Conservation (phyloP, 1,140 invertebrate species). For the Cotesia vestalis region DNA sequence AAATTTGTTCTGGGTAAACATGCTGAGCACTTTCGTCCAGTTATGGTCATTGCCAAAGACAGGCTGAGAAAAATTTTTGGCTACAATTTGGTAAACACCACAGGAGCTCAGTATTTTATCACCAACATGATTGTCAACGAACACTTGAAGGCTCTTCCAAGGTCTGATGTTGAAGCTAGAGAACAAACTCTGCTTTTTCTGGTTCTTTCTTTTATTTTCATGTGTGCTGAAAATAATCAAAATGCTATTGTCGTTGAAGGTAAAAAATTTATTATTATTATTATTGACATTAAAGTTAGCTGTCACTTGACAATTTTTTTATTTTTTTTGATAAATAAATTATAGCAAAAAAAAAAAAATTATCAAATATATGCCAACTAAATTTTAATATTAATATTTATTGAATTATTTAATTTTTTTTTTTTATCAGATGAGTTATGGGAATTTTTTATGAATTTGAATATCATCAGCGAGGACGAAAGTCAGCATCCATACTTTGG, state of each 20-base stretch:
- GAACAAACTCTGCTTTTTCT: not conserved
- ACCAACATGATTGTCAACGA: not conserved
- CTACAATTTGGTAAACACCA: not conserved
- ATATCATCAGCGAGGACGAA: not conserved
- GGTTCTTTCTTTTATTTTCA: not conserved
- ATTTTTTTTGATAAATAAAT: too few relatives aligned
- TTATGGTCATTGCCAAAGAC: not conserved
- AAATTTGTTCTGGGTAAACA: not conserved
- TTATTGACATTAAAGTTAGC: not conserved
- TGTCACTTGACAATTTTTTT: too few relatives aligned
- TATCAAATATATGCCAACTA: too few relatives aligned
- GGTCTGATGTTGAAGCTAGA: not conserved
- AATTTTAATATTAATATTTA: too few relatives aligned
- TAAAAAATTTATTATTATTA: not conserved
- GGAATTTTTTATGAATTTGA: not conserved
- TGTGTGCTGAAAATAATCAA: not conserved
- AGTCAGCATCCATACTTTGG: not conserved
- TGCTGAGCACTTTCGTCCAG: not conserved
- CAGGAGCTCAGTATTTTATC: conserved; percentile 5
- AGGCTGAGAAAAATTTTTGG: not conserved
- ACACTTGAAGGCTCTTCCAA: not conserved
- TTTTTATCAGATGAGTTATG: not conserved
- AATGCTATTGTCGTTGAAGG: not conserved
- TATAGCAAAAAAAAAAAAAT: too few relatives aligned
- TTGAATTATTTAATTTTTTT: too few relatives aligned